A percentile compares a stretch with the other conserved stretches of the same genome.
Evolutionary conservation across 1,140 invertebrate species (phyloP).

Genomic region (Pristionchus pacificus): DNA sequence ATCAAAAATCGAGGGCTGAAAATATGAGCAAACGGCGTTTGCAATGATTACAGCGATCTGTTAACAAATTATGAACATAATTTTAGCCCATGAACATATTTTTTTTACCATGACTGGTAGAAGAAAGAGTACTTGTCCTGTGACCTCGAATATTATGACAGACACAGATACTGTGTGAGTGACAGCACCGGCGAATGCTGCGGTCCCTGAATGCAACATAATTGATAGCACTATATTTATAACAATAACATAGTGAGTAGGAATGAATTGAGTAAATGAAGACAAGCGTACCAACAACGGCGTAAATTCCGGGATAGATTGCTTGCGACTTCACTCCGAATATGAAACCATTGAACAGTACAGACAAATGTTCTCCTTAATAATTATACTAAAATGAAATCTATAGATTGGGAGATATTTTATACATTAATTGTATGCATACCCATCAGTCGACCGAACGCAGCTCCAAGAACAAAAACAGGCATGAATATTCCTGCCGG

Average conservation of each 20-base stretch:
- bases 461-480: constrained; percentile 87
- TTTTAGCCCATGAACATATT: background rate
- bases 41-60: constrained; percentile 81
- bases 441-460: constrained; percentile 77
- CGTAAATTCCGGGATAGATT: constrained; percentile 76
- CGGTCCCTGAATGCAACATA: constrained; percentile 47
- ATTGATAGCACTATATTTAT: no score
- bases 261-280: no score
- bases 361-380: no score
- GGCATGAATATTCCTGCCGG: constrained; percentile 93
- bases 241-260: no score
- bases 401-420: no score
- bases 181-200: constrained; percentile 61
- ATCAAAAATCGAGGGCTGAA: constrained; percentile 95
- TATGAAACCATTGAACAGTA: no score
- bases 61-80: constrained; percentile 16
- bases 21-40: constrained; percentile 83
- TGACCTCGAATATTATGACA: constrained; percentile 97
- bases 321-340: constrained; percentile 46
- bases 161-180: constrained; percentile 95
- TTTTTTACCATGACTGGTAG: constrained; percentile 79
- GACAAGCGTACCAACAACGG: constrained; percentile 60
- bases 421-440: no score
- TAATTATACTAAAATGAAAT: no score
- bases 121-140: constrained; percentile 91